Percentiles rank a stretch among this genome's conserved stretches.
phyloP scores from a whole-genome alignment of 2,888 invertebrate species.

The Schizaphis graminum region DNA sequence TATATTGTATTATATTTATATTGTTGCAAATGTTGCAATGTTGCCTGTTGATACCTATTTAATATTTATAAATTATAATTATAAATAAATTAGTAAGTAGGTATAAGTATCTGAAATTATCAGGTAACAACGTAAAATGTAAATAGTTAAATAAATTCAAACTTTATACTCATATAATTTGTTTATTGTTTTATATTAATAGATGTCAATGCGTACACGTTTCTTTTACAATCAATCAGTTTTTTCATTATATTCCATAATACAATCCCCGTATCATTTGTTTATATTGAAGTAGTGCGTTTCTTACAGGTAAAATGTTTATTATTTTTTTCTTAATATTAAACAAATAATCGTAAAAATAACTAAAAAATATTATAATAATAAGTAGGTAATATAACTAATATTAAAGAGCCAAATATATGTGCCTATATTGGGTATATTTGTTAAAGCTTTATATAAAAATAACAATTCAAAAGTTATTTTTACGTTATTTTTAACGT shows the following conservation, averaged over 20 bases:
- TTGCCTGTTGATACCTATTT: neutral
- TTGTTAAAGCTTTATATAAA: neutral
- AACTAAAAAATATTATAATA: neutral
- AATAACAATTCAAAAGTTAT: neutral
- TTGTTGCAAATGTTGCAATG: too few species aligned
- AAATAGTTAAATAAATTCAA: neutral
- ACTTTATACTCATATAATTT: neutral
- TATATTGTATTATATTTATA: too few species aligned
- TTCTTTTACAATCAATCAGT: constrained; percentile 92
- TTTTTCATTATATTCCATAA: constrained; percentile 99
- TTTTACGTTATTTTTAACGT: neutral
- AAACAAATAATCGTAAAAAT: neutral
- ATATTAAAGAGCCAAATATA: neutral
- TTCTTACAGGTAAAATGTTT: constrained; percentile 84
- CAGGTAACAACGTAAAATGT: neutral
- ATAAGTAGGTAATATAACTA: neutral
- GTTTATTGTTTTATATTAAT: constrained; percentile 26
- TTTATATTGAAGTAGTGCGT: constrained; percentile 96
- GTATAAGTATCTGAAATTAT: neutral
- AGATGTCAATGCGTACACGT: constrained; percentile 77
- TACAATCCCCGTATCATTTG: constrained; percentile 99
- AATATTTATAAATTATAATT: neutral
- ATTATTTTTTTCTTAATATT: neutral
- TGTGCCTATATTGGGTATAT: neutral
- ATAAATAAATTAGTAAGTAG: neutral